A percentile compares a stretch with the other conserved stretches of the same genome.
phyloP scores from a whole-genome alignment of 2,888 invertebrate genomes.

The Monopis laevigella region DNA sequence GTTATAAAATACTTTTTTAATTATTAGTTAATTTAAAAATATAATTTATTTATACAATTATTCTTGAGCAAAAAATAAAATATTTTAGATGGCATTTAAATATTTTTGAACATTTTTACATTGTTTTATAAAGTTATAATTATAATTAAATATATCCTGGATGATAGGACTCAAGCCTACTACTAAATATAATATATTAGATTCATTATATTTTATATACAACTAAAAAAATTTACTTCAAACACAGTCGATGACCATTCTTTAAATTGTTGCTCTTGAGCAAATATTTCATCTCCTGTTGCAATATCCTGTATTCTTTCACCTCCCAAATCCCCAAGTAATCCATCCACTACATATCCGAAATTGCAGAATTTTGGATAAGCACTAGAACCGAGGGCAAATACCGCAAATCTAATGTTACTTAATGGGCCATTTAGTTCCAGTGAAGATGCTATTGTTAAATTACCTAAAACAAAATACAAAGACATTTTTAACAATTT shows the following conservation, averaged over 20 bases:
- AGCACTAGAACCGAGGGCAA: slow-evolving; percentile 93
- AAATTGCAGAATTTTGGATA: slow-evolving; percentile 97
- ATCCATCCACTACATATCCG: slow-evolving; percentile 89
- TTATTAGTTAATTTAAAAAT: too few relatives aligned
- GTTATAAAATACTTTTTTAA: too few relatives aligned
- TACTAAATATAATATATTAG: too few relatives aligned
- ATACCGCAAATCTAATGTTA: slow-evolving; percentile 92
- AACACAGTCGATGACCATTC: slow-evolving; percentile 91
- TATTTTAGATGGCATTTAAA: too few relatives aligned
- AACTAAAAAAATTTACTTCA: slow-evolving; percentile 69
- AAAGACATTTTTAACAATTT: too few relatives aligned
- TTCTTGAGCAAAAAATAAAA: too few relatives aligned
- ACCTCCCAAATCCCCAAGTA: slow-evolving; percentile 88
- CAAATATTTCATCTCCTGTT: slow-evolving; percentile 93
- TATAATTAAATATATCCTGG: not conserved
- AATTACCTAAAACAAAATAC: too few relatives aligned
- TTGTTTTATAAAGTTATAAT: not conserved
- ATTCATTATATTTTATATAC: too few relatives aligned
- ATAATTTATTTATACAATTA: too few relatives aligned
- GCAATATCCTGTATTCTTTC: slow-evolving; percentile 83
- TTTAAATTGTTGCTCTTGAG: slow-evolving; percentile 92
- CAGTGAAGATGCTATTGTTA: slow-evolving; percentile 76
- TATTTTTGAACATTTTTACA: too few relatives aligned
- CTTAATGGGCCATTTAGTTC: slow-evolving; percentile 88
- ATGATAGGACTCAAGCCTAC: too few relatives aligned